These are phyloP conservation scores for Calliopsis andreniformis DNA, from an alignment of 1,140 invertebrate species.

Conservation along the genomic window DNA sequence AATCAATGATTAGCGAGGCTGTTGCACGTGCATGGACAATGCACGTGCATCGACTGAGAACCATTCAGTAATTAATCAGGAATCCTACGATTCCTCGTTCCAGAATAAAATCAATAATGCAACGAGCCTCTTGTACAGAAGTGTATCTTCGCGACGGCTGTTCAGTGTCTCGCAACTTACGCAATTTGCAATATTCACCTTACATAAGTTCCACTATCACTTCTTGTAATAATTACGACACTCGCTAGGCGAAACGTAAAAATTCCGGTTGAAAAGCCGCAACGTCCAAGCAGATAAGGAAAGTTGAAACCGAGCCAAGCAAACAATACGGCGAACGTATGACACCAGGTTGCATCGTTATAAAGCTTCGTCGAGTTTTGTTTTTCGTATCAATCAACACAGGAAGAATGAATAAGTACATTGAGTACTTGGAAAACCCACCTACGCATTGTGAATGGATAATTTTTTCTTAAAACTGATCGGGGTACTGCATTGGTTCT, in stretches of 20 bases:
- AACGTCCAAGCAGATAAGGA: not conserved
- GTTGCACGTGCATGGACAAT: not conserved
- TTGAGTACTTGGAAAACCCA: too few species aligned
- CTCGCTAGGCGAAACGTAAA: not conserved
- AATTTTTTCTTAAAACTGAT: too few species aligned
- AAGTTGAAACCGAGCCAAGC: not conserved
- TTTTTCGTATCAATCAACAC: too few species aligned
- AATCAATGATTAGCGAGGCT: not conserved
- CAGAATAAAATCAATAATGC: not conserved
- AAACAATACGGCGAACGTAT: not conserved
- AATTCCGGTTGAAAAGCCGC: not conserved
- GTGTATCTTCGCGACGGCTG: not conserved
- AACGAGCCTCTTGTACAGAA: too few species aligned
- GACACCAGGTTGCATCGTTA: not conserved
- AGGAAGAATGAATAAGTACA: too few species aligned
- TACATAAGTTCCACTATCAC: conserved; percentile 22
- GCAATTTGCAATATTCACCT: conserved; percentile 1
- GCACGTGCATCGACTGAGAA: not conserved
- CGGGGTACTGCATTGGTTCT: too few species aligned
- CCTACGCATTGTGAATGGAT: too few species aligned
- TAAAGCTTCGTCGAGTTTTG: not conserved
- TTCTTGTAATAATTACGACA: not conserved
- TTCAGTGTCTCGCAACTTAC: not conserved
- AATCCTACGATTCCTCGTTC: not conserved
- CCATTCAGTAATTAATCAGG: not conserved